Conservation (phyloP, 2,113 vertebrate species). For the Rousettus leschenaultii region DNA sequence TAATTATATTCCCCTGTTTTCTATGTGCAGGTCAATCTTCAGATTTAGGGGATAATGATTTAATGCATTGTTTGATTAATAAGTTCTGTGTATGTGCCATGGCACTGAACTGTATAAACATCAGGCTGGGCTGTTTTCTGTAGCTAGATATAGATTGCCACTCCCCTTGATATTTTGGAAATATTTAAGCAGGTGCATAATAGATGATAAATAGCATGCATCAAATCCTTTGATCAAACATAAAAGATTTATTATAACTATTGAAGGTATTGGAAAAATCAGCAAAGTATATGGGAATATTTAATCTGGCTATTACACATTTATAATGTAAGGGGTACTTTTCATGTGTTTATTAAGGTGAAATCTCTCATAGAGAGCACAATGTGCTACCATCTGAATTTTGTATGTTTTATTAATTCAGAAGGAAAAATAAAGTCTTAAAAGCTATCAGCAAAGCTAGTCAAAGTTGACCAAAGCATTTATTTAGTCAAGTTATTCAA, state of each 20-base stretch:
- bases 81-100: neutral
- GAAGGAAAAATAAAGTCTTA: neutral
- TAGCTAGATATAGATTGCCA: neutral
- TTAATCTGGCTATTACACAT: constrained; percentile 56
- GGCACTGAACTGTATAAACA: neutral
- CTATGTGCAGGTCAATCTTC: neutral
- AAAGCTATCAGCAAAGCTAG: constrained; percentile 28
- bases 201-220: constrained; percentile 37
- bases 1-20: neutral
- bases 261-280: constrained; percentile 45
- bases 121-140: neutral
- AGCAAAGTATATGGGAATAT: constrained; percentile 62
- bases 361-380: constrained; percentile 59
- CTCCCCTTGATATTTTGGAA: constrained; percentile 47
- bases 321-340: constrained; percentile 63
- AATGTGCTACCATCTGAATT: constrained; percentile 63
- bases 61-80: constrained; percentile 26
- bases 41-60: neutral
- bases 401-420: constrained; percentile 66
- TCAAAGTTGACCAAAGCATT: constrained; percentile 33
- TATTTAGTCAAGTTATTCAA: constrained; percentile 46
- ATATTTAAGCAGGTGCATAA: constrained; percentile 58
- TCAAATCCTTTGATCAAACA: constrained; percentile 40
- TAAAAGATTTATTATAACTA: constrained; percentile 63
- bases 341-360: constrained; percentile 67